Evolutionary conservation across 2,797 vertebrate species (phyloP), one percentile per base, ranked within the genome.

Genomic region (Gouania willdenowi): DNA sequence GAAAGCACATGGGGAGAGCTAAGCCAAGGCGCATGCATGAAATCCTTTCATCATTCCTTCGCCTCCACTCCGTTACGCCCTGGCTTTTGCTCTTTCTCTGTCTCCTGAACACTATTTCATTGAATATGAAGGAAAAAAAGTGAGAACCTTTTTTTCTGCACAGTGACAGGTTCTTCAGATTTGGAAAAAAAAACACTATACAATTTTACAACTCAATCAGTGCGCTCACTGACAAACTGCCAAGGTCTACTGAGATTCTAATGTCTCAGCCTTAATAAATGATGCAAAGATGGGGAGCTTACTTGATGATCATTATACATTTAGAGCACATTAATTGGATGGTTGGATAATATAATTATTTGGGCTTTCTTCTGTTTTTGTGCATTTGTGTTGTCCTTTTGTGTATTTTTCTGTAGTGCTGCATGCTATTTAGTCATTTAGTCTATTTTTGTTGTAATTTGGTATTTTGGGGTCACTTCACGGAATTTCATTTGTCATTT

Each of bases 341-440:
- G 79, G 83, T 82, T 85, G 83, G 69, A 84, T 85, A 84, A 87
- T 85, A 78, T 79, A 79, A 88, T 89, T 86, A 87, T 81, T n/a
- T n/a, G n/a, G n/a, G n/a, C n/a, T n/a, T n/a, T n/a, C n/a, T n/a
- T n/a, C n/a, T n/a, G n/a, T n/a, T n/a, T n/a, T n/a, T n/a, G n/a
- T n/a, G n/a, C n/a, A n/a, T n/a, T n/a, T n/a, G n/a, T n/a, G n/a
- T n/a, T n/a, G n/a, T n/a, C n/a, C n/a, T n/a, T n/a, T n/a, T n/a
- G n/a, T n/a, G n/a, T n/a, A n/a, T n/a, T n/a, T n/a, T n/a, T n/a
- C n/a, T n/a, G n/a, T n/a, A n/a, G n/a, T n/a, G n/a, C n/a, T n/a
- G n/a, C n/a, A n/a, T n/a, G n/a, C n/a, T n/a, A n/a, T n/a, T n/a
- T n/a, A n/a, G n/a, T n/a, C n/a, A n/a, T n/a, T n/a, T n/a, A n/a